Conservation (phyloP, 2,113 vertebrate genomes). For the Crotalus horridus region DNA sequence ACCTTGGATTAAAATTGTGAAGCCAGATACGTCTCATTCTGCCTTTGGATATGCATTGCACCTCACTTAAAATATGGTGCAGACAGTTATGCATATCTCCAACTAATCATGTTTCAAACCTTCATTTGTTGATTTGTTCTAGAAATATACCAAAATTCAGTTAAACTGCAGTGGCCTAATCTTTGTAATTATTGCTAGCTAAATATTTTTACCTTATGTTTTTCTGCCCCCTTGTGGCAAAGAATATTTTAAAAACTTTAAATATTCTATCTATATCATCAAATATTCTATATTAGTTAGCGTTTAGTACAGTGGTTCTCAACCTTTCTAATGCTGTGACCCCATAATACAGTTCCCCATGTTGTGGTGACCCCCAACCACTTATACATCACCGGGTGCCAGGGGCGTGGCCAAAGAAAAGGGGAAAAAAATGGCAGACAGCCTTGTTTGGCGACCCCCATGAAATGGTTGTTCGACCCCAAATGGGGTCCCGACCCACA, state of each 20-base stretch:
- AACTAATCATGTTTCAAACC: not conserved
- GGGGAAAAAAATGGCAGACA: too few species aligned
- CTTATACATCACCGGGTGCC: too few species aligned
- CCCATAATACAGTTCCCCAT: too few species aligned
- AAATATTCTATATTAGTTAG: not conserved
- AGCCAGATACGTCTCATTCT: not conserved
- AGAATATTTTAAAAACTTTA: not conserved
- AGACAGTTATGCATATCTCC: not conserved
- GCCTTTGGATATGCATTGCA: not conserved
- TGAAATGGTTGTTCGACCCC: too few species aligned
- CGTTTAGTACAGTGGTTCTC: too few species aligned
- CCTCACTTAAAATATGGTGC: not conserved
- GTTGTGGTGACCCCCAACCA: too few species aligned
- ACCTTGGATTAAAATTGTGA: not conserved
- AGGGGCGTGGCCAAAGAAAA: too few species aligned
- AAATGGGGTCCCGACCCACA: too few species aligned
- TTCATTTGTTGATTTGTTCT: not conserved
- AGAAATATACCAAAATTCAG: not conserved
- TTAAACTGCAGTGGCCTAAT: not conserved
- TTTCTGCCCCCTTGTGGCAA: constrained; percentile 58
- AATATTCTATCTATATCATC: not conserved
- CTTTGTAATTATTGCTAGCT: not conserved
- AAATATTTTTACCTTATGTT: constrained; percentile 14
- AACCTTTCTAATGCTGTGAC: too few species aligned
- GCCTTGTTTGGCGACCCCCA: too few species aligned